Evolutionary conservation across 2,888 invertebrate species (phyloP).

Genomic region (Drosophila mimetica): DNA sequence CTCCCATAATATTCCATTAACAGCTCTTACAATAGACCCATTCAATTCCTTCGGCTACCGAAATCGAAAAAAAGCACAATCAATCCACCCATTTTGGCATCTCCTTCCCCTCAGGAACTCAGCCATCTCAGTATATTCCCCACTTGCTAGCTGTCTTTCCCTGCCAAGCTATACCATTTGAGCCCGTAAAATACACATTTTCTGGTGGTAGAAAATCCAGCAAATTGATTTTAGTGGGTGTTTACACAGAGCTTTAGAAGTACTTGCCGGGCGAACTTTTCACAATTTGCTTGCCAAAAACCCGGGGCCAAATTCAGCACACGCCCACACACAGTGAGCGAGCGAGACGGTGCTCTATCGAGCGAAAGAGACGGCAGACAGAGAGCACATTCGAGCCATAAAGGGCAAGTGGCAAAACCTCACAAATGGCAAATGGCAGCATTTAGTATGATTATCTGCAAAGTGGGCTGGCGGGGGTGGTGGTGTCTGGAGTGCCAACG

Average conservation of each 20-base stretch:
- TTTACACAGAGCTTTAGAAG: slow-evolving; percentile 80
- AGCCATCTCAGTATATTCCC: neutral
- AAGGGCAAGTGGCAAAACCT: slow-evolving; percentile 81
- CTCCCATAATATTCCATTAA: slow-evolving; percentile 15
- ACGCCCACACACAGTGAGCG: slow-evolving; percentile 47
- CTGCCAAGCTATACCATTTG: slow-evolving; percentile 50
- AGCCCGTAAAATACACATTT: slow-evolving; percentile 79
- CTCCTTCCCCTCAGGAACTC: neutral
- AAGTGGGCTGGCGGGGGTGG: slow-evolving; percentile 6
- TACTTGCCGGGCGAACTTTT: slow-evolving; percentile 73
- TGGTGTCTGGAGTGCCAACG: slow-evolving; percentile 29
- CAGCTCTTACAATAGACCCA: slow-evolving; percentile 20
- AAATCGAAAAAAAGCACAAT: slow-evolving; percentile 26
- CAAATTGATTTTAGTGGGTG: slow-evolving; percentile 83
- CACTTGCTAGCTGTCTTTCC: slow-evolving; percentile 7
- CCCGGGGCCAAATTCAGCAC: slow-evolving; percentile 47
- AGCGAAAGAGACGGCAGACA: slow-evolving; percentile 15
- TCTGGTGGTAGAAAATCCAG: slow-evolving; percentile 79
- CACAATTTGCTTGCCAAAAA: slow-evolving; percentile 74
- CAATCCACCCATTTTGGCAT: slow-evolving; percentile 31
- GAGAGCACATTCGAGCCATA: slow-evolving; percentile 62
- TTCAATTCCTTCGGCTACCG: slow-evolving; percentile 2
- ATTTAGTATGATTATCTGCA: slow-evolving; percentile 76
- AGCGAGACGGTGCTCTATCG: slow-evolving; percentile 2
- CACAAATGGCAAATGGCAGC: slow-evolving; percentile 81